phyloP scores from a whole-genome alignment of 2,113 vertebrate species.

The Lates calcarifer region DNA sequence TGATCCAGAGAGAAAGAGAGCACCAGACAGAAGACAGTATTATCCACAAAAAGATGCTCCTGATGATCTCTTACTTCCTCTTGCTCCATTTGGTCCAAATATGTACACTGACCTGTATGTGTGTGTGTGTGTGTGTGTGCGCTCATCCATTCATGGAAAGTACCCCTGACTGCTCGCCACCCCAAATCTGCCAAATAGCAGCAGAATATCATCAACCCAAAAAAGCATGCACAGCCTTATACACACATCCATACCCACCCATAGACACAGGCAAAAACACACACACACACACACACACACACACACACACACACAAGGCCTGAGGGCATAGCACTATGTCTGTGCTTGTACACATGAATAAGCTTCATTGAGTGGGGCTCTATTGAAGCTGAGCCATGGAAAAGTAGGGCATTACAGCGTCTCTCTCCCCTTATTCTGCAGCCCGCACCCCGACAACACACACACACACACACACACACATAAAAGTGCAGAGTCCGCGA shows the following conservation, averaged over 20 bases:
- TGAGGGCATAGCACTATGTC: conserved; percentile 38
- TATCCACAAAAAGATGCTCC: conserved; percentile 30
- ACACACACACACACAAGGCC: conserved; percentile 33
- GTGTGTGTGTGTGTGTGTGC: background rate
- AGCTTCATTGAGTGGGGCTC: conserved; percentile 50
- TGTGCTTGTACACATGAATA: conserved; percentile 62
- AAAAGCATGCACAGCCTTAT: conserved; percentile 13
- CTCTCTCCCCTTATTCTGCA: conserved; percentile 30
- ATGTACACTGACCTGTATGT: conserved; percentile 49
- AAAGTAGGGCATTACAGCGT: conserved; percentile 67
- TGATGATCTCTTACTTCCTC: conserved; percentile 8
- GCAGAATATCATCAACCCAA: conserved; percentile 21
- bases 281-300: conserved; percentile 35
- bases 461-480: conserved; percentile 33
- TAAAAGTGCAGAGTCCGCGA: conserved; percentile 35
- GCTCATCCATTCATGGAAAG: conserved; percentile 41
- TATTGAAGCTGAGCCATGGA: conserved; percentile 39
- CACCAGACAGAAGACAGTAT: conserved; percentile 22
- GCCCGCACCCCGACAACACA: conserved; percentile 46
- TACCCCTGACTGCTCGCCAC: conserved; percentile 13
- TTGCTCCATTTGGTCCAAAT: conserved; percentile 59
- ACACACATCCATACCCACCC: conserved; percentile 11
- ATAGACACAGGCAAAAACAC: conserved; percentile 22
- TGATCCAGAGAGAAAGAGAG: conserved; percentile 30
- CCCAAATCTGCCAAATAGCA: conserved; percentile 40